These are phyloP conservation scores for Cryptotermes secundus DNA, from an alignment of 1,140 invertebrate genomes.

Conservation along the genomic window DNA sequence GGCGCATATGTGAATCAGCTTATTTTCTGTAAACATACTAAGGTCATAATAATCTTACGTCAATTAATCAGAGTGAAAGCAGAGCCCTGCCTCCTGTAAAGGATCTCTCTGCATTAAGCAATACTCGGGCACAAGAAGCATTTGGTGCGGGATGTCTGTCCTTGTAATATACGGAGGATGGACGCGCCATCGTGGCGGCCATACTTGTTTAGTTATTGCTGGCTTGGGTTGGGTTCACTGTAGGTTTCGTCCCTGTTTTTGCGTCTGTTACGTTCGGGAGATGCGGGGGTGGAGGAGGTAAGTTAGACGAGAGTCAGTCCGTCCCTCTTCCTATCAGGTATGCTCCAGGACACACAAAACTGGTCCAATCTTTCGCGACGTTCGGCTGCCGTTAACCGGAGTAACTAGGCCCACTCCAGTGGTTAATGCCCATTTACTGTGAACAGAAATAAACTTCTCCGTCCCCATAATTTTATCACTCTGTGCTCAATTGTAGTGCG, in stretches of 20 bases:
- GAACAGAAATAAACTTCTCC: too few species aligned
- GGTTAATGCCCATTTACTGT: too few species aligned
- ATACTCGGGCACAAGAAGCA: not conserved
- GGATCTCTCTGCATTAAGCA: not conserved
- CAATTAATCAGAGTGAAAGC: too few species aligned
- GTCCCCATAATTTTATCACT: too few species aligned
- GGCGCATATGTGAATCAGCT: too few species aligned
- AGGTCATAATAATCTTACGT: too few species aligned
- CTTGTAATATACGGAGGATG: not conserved
- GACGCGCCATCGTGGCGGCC: not conserved
- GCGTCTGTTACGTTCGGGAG: not conserved
- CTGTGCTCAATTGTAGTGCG: too few species aligned
- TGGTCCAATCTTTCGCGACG: not conserved
- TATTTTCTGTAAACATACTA: too few species aligned
- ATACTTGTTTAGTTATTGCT: constrained; percentile 17
- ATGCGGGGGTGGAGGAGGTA: not conserved
- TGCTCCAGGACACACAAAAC: constrained; percentile 4
- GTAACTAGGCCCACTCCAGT: too few species aligned
- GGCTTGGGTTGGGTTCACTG: not conserved
- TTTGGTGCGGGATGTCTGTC: not conserved
- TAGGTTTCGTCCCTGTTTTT: not conserved
- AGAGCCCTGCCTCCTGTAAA: too few species aligned
- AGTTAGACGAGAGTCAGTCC: not conserved
- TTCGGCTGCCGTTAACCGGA: too few species aligned
- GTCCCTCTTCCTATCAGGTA: not conserved